Evolutionary conservation across 1,140 invertebrate genomes (phyloP).

Genomic region (Oryzaephilus surinamensis): DNA sequence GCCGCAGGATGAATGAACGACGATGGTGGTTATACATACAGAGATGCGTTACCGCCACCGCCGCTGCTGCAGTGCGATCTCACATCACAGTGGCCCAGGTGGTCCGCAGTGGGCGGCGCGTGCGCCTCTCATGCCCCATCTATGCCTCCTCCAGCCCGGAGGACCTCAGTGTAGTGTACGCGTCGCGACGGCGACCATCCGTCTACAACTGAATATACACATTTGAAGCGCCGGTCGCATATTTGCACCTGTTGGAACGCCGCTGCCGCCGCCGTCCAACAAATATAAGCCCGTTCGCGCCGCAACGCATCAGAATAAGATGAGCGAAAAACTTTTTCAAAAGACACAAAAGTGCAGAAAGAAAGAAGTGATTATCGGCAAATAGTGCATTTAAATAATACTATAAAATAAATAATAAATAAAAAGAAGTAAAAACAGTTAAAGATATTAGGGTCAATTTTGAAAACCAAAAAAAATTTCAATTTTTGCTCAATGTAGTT

Average conservation of each 20-base stretch:
- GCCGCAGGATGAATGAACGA: slow-evolving; percentile 21
- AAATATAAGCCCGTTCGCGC: too few relatives aligned
- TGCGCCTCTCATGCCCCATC: slow-evolving; percentile 15
- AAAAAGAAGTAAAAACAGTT: too few relatives aligned
- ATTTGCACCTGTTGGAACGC: slow-evolving; percentile 22
- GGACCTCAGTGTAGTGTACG: slow-evolving; percentile 22
- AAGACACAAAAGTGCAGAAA: too few relatives aligned
- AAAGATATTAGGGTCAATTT: slow-evolving; percentile 7
- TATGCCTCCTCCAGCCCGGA: slow-evolving; percentile 15
- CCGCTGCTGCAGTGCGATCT: slow-evolving; percentile 18
- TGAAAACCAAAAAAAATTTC: slow-evolving; percentile 12
- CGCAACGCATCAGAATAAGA: background rate
- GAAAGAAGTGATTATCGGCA: too few relatives aligned
- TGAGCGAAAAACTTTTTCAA: background rate
- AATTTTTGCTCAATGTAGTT: slow-evolving; percentile 20
- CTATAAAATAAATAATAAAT: too few relatives aligned
- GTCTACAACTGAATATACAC: slow-evolving; percentile 4
- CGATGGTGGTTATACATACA: background rate
- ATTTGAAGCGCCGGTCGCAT: slow-evolving; percentile 7
- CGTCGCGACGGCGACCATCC: slow-evolving; percentile 19
- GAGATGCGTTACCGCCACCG: slow-evolving; percentile 17
- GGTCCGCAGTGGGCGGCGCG: slow-evolving; percentile 24
- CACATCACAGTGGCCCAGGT: slow-evolving; percentile 20
- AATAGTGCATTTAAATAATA: slow-evolving; percentile 6
- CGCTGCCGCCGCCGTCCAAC: slow-evolving; percentile 9